Evolutionary conservation across 2,113 vertebrate genomes (phyloP).

Genomic region (Mystacornis crossleyi): DNA sequence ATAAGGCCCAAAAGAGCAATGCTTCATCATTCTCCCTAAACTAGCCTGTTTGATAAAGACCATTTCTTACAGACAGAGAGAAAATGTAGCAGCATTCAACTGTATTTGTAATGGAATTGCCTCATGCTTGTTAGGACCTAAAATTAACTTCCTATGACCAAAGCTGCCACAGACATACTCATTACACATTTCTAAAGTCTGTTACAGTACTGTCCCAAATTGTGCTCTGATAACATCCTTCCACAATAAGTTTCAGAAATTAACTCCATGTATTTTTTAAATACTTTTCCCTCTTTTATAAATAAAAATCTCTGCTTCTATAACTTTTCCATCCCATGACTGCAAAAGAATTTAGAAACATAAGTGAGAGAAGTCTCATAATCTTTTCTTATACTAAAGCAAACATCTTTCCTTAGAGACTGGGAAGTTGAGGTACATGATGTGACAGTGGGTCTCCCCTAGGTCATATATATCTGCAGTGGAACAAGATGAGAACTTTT

Average conservation of each 20-base stretch:
- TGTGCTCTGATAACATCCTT: background rate
- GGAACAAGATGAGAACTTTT: background rate
- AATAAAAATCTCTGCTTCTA: background rate
- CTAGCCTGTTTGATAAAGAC: background rate
- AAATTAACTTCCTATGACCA: background rate
- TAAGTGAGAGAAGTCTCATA: background rate
- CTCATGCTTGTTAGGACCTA: background rate
- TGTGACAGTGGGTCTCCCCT: accelerated
- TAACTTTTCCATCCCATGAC: background rate
- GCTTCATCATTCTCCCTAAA: background rate
- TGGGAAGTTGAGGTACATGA: background rate
- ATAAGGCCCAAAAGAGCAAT: background rate
- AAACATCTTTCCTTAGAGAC: background rate
- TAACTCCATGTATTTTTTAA: background rate
- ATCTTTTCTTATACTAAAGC: background rate
- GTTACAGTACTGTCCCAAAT: background rate
- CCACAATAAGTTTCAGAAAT: background rate
- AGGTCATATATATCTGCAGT: background rate
- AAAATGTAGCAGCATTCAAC: slow-evolving; percentile 1
- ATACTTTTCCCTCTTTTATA: background rate
- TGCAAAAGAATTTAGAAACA: background rate
- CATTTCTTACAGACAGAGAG: background rate
- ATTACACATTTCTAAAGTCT: background rate
- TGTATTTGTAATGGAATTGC: background rate
- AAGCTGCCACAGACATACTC: background rate